Base-by-base conservation (phyloP, 2,113 vertebrate species). In the Malurus elegans region DNA sequence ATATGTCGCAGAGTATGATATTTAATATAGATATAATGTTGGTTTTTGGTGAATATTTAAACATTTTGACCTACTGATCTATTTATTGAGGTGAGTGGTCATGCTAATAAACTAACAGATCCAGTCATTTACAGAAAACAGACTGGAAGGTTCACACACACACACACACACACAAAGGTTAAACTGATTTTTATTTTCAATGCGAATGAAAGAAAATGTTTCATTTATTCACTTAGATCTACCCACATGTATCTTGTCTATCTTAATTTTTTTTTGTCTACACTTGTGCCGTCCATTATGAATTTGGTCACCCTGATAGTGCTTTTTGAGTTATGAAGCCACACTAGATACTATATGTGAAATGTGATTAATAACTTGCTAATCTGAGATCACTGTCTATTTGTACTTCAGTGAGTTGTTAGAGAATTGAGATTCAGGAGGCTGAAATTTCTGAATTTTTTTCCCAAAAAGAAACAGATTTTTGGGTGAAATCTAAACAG, bases 401-500 rank as follows among this genome's bases (percentile, higher is more conserved):
- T 96, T 90, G 86, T 95, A 94, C 79, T 79, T 67, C 32, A 86
- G 3, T 57, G 81, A 95, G 74, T 93, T 67, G 73, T 79, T 90
- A 95, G 80, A 96, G 95, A 96, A 93, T 58, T 97, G 79, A 83
- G 32, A 94, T 65, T 45, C 89, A 93, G 79, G 64, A 93, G 44
- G 31, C 79, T 90, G 60, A 94, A 95, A 96, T 96, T 96, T 78
- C 60, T 81, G 78, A 96, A 38, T 95, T 91, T 94, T 88, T 93
- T 85, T 15, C 82, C 60, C 76, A 81, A 69, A 93, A 93, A 92
- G 51, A 96, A 96, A 94, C 92, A 97, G 38, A 93, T 96, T 97
- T 97, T 88, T 70, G 92, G 71, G 58, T 95, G 93, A 97, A 97
- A 72, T 95, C 79, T 83, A 96, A 95, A 97, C 95, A 89, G 89